Base-by-base conservation (phyloP, 2,797 vertebrate genomes). In the Rhabdophis nuchalis region DNA sequence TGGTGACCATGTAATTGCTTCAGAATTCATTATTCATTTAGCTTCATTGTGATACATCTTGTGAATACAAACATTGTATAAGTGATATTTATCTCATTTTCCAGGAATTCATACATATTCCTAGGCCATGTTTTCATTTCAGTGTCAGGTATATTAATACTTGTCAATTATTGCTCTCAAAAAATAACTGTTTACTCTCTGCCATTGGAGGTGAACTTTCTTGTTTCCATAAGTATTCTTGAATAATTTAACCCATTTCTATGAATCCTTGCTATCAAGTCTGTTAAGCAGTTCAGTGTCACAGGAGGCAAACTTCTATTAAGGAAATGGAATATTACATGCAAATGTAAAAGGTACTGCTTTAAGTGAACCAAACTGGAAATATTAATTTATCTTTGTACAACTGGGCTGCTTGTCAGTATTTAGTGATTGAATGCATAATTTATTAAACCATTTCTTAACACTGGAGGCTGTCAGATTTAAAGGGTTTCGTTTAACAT, bases 131-230 rank as follows among this genome's bases (percentile, higher is more conserved):
- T n/a, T 18, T 94, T 86, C 23, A 54, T 86, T 3, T 88, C 46
- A 58, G 91, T 32, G 52, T 41, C 92, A 94, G 89, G 89, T 61
- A 91, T 95, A 96, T 96, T 92, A 95, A 86, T 94, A 92, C 94
- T 64, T 95, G 93, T 89, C 91, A 96, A 96, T 90, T 68, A 92
- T 93, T 56, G 90, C 89, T 87, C 18, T 92, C 82, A 91, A 91
- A 94, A 96, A 95, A 86, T 94, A 96, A 91, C 23, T 94, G 94
- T 96, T 52, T 85, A 95, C 87, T 92, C 53, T 92, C 1, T 88
- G 92, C 8, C 89, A 54, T 90, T 77, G 93, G 90, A 95, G 89
- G 92, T 95, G 90, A 88, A 86, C 95, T 95, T 50, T 93, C 50
- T 54, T 91, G 41, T 96, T 94, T 95, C 91, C 91, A 87, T 20